Conservation (phyloP, 2,888 invertebrate genomes). For the Eurois occulta region DNA sequence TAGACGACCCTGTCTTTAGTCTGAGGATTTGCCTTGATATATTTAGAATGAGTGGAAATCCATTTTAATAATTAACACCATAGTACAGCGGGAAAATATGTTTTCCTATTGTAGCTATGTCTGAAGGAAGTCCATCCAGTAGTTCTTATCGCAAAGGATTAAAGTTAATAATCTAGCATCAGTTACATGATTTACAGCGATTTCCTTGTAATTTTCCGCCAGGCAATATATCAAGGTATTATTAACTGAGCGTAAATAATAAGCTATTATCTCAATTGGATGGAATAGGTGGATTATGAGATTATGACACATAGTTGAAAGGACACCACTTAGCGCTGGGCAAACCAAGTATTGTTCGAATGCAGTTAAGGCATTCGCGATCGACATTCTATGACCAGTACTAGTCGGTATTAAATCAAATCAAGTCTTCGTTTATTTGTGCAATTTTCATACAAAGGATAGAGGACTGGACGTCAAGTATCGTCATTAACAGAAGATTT, state of each 20-base stretch:
- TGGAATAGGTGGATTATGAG: constrained; percentile 61
- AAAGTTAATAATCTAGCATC: constrained; percentile 9
- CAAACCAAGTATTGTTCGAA: constrained; percentile 70
- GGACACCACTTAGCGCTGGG: constrained; percentile 69
- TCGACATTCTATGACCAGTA: constrained; percentile 73
- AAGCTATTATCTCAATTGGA: constrained; percentile 59
- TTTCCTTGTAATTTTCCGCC: constrained; percentile 55
- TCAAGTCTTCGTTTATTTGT: constrained; percentile 63
- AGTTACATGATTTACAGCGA: constrained; percentile 13
- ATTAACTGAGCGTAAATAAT: constrained; percentile 55
- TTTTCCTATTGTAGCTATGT: neutral
- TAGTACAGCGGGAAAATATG: constrained; percentile 5
- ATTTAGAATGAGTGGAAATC: constrained; percentile 16
- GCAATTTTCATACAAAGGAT: constrained; percentile 74
- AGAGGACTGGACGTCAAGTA: constrained; percentile 47
- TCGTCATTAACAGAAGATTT: constrained; percentile 61
- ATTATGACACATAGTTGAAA: constrained; percentile 70
- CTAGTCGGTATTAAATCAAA: constrained; percentile 67
- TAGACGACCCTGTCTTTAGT: constrained; percentile 24
- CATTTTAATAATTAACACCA: constrained; percentile 15
- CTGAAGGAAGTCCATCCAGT: neutral
- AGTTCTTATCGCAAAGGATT: neutral
- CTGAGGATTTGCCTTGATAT: constrained; percentile 19
- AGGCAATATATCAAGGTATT: constrained; percentile 41
- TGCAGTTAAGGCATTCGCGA: constrained; percentile 64